Evolutionary conservation across 2,888 invertebrate genomes (phyloP).

Genomic region (Reticulitermes lucifugus): DNA sequence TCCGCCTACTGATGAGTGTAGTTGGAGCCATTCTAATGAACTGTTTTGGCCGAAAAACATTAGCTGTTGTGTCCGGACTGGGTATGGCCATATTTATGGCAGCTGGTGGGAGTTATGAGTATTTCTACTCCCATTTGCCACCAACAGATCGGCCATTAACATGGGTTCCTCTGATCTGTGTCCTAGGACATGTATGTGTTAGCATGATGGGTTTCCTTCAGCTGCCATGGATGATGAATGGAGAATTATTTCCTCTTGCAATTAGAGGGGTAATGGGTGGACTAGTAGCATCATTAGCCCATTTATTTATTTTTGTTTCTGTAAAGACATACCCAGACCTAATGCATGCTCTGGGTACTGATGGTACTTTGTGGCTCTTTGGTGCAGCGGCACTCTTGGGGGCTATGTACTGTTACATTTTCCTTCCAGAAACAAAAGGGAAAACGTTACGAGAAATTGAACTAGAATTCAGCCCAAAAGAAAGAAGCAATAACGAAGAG

Average conservation of each 20-base stretch:
- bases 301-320: conserved; percentile 76
- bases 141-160: conserved; percentile 58
- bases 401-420: conserved; percentile 70
- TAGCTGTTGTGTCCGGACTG: conserved; percentile 74
- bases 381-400: conserved; percentile 71
- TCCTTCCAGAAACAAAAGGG: conserved; percentile 78
- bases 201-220: conserved; percentile 82
- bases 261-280: conserved; percentile 78
- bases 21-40: conserved; percentile 76
- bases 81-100: conserved; percentile 75
- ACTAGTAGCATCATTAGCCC: conserved; percentile 76
- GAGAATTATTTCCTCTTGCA: conserved; percentile 76
- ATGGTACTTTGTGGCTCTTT: conserved; percentile 75
- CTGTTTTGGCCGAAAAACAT: conserved; percentile 71
- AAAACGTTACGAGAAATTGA: conserved; percentile 77
- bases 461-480: conserved; percentile 66
- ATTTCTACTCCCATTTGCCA: conserved; percentile 55
- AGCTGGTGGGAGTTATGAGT: conserved; percentile 57
- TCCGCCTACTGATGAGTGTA: conserved; percentile 75
- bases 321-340: conserved; percentile 78
- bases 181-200: conserved; percentile 76
- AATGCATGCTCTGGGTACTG: conserved; percentile 69
- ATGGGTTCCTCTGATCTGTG: conserved; percentile 69
- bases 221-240: conserved; percentile 81
- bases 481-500: not conserved